These are phyloP conservation scores for Dermatophagoides farinae DNA, from an alignment of 1,140 invertebrate genomes.

Conservation along the genomic window DNA sequence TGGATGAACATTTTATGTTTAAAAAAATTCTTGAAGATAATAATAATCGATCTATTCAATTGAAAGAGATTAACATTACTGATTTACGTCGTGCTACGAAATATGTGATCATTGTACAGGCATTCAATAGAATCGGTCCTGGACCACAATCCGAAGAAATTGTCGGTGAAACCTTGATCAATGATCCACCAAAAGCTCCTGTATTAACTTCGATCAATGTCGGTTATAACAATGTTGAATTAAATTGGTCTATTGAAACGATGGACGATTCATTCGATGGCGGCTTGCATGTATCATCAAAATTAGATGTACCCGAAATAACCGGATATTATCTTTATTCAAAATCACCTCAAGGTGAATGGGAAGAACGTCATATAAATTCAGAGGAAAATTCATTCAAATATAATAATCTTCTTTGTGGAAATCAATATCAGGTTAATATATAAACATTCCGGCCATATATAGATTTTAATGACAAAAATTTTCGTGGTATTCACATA, in stretches of 20 bases:
- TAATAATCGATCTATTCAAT: not conserved
- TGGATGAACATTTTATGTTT: conserved; percentile 23
- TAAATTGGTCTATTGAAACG: conserved; percentile 13
- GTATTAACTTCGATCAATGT: conserved; percentile 1
- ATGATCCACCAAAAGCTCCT: conserved; percentile 17
- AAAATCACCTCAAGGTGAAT: conserved; percentile 17
- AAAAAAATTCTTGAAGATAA: conserved; percentile 21
- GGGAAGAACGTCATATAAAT: conserved; percentile 19
- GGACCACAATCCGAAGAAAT: conserved; percentile 27
- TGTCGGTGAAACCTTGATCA: conserved; percentile 23
- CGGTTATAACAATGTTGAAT: conserved; percentile 5
- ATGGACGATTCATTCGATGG: not conserved
- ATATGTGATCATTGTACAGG: conserved; percentile 31
- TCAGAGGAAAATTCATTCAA: conserved; percentile 21
- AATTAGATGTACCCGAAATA: not conserved
- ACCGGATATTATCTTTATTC: conserved; percentile 19
- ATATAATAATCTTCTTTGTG: conserved; percentile 26
- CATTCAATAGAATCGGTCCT: conserved; percentile 37
- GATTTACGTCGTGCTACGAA: conserved; percentile 23
- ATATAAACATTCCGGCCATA: not conserved
- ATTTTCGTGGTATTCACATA: too few species aligned
- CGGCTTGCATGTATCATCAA: too few species aligned
- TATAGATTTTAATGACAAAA: too few species aligned
- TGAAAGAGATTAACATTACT: conserved; percentile 18
- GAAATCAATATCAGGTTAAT: conserved; percentile 21